These are phyloP conservation scores for Platichthys flesus DNA, from an alignment of 2,113 vertebrate genomes.

Conservation along the genomic window DNA sequence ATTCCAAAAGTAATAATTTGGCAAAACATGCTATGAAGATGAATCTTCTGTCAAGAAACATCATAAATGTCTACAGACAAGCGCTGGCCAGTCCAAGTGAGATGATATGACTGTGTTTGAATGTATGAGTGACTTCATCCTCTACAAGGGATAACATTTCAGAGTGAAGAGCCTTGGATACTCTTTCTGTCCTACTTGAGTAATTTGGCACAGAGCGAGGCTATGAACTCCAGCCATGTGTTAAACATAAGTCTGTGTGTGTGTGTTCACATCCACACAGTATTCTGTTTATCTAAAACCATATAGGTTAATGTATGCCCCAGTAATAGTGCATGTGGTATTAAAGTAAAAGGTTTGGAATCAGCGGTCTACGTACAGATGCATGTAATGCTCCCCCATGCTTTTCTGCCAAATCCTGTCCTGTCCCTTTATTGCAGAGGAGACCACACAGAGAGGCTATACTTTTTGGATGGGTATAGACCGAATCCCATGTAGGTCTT, in stretches of 20 bases:
- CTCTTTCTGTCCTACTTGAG: conserved; percentile 51
- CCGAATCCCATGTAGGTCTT: conserved; percentile 32
- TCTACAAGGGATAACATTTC: conserved; percentile 51
- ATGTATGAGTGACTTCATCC: conserved; percentile 62
- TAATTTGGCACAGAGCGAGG: conserved; percentile 46
- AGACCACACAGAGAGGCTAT: conserved; percentile 69
- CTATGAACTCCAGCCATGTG: conserved; percentile 55
- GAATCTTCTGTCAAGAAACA: conserved; percentile 15
- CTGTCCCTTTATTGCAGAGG: conserved; percentile 32
- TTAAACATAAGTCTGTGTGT: conserved; percentile 54
- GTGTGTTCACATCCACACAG: conserved; percentile 31
- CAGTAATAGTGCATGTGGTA: conserved; percentile 38
- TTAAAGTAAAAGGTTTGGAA: conserved; percentile 40
- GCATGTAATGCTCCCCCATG: conserved; percentile 39
- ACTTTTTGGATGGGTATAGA: conserved; percentile 30
- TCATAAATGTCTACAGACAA: background rate
- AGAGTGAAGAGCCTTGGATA: conserved; percentile 39
- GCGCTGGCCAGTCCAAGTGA: background rate
- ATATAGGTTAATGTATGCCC: conserved; percentile 45
- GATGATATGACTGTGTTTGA: conserved; percentile 28
- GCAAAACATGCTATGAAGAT: background rate
- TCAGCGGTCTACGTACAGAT: conserved; percentile 33
- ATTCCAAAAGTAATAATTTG: conserved; percentile 18
- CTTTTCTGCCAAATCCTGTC: conserved; percentile 41
- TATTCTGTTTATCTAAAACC: conserved; percentile 45